A percentile compares a stretch with the other conserved stretches of the same genome.
These are phyloP conservation scores for Noctua janthina DNA, from an alignment of 2,888 invertebrate genomes.

Conservation along the genomic window DNA sequence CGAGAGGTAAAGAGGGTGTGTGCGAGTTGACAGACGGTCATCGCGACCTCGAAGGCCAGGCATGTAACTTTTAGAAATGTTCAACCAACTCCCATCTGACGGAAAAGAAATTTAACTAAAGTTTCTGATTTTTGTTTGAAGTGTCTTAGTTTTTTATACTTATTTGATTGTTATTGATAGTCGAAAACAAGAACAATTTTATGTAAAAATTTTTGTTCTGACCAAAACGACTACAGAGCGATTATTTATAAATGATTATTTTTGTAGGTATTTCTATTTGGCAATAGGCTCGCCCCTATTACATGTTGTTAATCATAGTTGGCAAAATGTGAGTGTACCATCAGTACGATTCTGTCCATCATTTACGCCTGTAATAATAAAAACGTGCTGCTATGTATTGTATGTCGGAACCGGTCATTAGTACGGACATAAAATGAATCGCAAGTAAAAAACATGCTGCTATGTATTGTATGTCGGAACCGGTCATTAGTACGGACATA, in stretches of 20 bases:
- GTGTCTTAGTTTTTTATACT: not conserved
- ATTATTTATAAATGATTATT: not conserved
- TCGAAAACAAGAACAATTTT: not conserved
- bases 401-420: too few species aligned
- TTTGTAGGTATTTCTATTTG: not conserved
- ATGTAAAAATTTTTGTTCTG: too few species aligned
- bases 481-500: too few species aligned
- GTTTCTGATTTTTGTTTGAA: slow-evolving; percentile 40
- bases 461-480: too few species aligned
- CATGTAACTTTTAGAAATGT: slow-evolving; percentile 62
- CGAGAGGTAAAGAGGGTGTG: slow-evolving; percentile 51
- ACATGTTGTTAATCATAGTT: not conserved
- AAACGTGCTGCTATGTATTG: not conserved
- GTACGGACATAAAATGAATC: too few species aligned
- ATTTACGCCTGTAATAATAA: not conserved
- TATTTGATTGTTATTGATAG: slow-evolving; percentile 7
- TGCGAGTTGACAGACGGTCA: slow-evolving; percentile 71
- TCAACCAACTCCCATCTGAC: slow-evolving; percentile 38
- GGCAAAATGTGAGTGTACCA: not conserved
- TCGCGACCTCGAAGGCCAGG: slow-evolving; percentile 53
- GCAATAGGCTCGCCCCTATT: not conserved
- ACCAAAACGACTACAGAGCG: not conserved
- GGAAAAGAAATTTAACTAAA: slow-evolving; percentile 45
- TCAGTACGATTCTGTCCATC: not conserved
- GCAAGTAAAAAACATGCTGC: too few species aligned